phyloP scores from a whole-genome alignment of 2,888 invertebrate species.

The Notodonta ziczac region DNA sequence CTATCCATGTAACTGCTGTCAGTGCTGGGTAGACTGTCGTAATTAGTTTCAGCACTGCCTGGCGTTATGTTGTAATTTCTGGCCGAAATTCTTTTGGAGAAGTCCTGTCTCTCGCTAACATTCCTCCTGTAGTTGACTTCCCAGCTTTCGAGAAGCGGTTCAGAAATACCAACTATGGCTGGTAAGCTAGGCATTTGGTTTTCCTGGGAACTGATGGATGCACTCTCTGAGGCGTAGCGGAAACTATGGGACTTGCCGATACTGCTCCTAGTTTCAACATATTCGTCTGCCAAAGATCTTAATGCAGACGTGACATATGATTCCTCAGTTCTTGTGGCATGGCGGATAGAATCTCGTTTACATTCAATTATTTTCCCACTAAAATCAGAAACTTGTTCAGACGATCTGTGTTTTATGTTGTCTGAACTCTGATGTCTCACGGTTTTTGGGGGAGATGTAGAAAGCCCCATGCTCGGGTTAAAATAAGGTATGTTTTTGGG shows the following conservation, averaged over 20 bases:
- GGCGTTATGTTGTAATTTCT: slow-evolving; percentile 71
- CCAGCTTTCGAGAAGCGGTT: slow-evolving; percentile 80
- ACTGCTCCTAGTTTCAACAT: slow-evolving; percentile 79
- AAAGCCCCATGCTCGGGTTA: slow-evolving; percentile 66
- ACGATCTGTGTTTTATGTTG: slow-evolving; percentile 71
- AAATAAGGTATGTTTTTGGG: slow-evolving; percentile 76
- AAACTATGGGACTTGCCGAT: slow-evolving; percentile 90
- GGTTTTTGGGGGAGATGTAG: slow-evolving; percentile 71
- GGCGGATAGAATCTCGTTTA: slow-evolving; percentile 62
- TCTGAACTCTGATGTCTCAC: slow-evolving; percentile 72
- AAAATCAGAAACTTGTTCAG: slow-evolving; percentile 68
- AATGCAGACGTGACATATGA: slow-evolving; percentile 66
- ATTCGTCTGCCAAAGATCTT: slow-evolving; percentile 76
- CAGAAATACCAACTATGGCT: slow-evolving; percentile 79
- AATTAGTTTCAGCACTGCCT: slow-evolving; percentile 65
- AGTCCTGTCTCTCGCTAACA: slow-evolving; percentile 71
- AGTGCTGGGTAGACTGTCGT: slow-evolving; percentile 77
- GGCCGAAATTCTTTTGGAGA: slow-evolving; percentile 70
- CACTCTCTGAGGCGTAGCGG: slow-evolving; percentile 83
- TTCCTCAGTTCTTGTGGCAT: slow-evolving; percentile 65
- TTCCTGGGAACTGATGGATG: slow-evolving; percentile 77
- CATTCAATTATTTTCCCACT: slow-evolving; percentile 61
- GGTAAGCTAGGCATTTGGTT: slow-evolving; percentile 82
- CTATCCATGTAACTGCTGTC: slow-evolving; percentile 80
- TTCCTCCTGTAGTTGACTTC: slow-evolving; percentile 80